A percentile compares a stretch with the other conserved stretches of the same genome.
Conservation (phyloP, 2,888 invertebrate genomes). For the Bembecia ichneumoniformis region DNA sequence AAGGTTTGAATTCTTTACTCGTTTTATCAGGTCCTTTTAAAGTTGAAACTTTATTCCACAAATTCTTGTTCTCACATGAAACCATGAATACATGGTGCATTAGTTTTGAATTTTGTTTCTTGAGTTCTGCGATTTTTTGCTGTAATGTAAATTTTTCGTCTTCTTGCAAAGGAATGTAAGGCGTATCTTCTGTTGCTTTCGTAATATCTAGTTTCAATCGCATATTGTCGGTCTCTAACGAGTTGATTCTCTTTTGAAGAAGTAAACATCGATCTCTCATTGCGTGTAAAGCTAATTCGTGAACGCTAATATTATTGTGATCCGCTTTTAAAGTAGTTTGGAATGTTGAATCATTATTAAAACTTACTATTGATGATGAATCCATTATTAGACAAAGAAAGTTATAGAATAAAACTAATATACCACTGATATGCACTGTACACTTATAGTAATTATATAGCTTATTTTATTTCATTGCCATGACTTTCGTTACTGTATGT, state of each 20-base stretch:
- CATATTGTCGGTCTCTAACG: slow-evolving; percentile 84
- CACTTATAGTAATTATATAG: background rate
- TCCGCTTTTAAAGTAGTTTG: slow-evolving; percentile 58
- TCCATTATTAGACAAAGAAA: slow-evolving; percentile 36
- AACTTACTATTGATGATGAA: slow-evolving; percentile 62
- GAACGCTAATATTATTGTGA: slow-evolving; percentile 68
- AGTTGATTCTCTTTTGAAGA: slow-evolving; percentile 78
- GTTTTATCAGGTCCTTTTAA: slow-evolving; percentile 39
- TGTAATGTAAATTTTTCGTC: slow-evolving; percentile 68
- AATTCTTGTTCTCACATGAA: slow-evolving; percentile 83
- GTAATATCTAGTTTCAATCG: slow-evolving; percentile 62
- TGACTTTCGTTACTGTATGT: no score
- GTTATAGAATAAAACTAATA: background rate
- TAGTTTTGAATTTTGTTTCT: slow-evolving; percentile 82
- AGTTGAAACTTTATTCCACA: slow-evolving; percentile 82
- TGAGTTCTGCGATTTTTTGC: slow-evolving; percentile 77
- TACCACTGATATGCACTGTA: background rate
- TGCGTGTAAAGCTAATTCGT: slow-evolving; percentile 84
- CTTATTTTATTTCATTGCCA: no score
- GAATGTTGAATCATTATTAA: slow-evolving; percentile 59
- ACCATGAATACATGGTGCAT: slow-evolving; percentile 86
- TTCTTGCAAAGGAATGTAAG: slow-evolving; percentile 43
- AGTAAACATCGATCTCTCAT: slow-evolving; percentile 86
- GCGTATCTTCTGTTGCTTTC: slow-evolving; percentile 33
- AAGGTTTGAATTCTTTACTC: slow-evolving; percentile 37